phyloP scores from a whole-genome alignment of 2,113 vertebrate species.

The Heteronetta atricapilla region DNA sequence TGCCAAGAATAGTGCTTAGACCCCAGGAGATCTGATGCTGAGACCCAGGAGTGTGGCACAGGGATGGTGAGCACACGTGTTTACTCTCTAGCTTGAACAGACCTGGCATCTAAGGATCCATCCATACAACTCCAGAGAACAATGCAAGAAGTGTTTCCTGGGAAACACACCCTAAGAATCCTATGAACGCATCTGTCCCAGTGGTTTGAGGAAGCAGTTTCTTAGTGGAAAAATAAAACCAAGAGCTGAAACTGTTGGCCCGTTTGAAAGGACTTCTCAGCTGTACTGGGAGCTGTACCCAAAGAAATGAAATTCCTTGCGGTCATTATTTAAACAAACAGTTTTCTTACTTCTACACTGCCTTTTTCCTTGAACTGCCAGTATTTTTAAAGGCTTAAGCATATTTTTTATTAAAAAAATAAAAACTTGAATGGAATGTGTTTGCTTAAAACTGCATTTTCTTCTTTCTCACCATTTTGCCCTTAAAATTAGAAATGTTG shows the following conservation, averaged over 20 bases:
- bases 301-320: background rate
- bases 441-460: background rate
- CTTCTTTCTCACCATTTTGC: background rate
- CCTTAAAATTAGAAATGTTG: background rate
- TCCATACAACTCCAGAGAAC: background rate
- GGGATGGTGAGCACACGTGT: background rate
- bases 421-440: background rate
- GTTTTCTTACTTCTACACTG: background rate
- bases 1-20: fast-evolving
- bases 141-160: background rate
- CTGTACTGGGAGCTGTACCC: background rate
- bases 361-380: background rate
- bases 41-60: fast-evolving
- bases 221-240: background rate
- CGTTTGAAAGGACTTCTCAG: background rate
- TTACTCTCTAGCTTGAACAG: background rate
- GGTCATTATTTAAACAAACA: background rate
- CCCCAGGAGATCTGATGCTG: background rate
- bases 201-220: background rate
- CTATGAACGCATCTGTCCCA: background rate
- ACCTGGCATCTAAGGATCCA: background rate
- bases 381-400: background rate
- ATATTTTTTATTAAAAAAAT: background rate
- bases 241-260: background rate
- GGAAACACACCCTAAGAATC: fast-evolving